phyloP scores from a whole-genome alignment of 1,140 invertebrate genomes.

The Pseudomyrmex cubaensis region DNA sequence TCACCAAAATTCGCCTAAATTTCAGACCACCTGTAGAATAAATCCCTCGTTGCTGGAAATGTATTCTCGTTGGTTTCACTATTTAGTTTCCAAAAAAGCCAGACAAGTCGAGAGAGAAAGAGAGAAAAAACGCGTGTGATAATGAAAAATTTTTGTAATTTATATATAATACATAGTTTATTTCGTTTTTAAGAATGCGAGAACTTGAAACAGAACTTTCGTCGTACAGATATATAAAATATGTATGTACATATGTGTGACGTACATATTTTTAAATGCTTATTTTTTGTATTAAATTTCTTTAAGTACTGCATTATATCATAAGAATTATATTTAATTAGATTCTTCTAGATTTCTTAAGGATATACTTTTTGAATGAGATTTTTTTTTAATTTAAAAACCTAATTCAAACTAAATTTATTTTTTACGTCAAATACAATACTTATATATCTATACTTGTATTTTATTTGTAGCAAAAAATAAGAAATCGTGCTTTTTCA shows the following conservation, averaged over 20 bases:
- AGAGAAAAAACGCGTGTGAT: background rate
- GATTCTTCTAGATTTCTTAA: background rate
- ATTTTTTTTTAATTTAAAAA: background rate
- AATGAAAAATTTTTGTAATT: conserved; percentile 38
- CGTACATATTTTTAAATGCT: too few relatives aligned
- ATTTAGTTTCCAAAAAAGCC: conserved; percentile 16
- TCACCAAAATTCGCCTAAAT: conserved; percentile 54
- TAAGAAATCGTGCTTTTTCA: background rate
- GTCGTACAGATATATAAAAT: background rate
- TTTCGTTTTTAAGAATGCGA: conserved; percentile 18
- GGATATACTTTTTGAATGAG: background rate
- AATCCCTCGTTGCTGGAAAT: conserved; percentile 39
- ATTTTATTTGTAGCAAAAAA: background rate
- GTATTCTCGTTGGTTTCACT: conserved; percentile 11
- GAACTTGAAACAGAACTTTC: conserved; percentile 1
- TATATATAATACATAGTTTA: conserved; percentile 17
- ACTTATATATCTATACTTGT: too few relatives aligned
- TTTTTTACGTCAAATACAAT: too few relatives aligned
- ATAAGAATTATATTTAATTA: background rate
- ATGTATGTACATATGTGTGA: too few relatives aligned
- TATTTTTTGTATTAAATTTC: too few relatives aligned
- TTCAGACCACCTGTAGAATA: conserved; percentile 59
- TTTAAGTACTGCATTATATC: too few relatives aligned
- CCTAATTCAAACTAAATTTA: background rate
- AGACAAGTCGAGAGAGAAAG: background rate